A percentile compares a stretch with the other conserved stretches of the same genome.
Conservation (phyloP, 2,888 invertebrate species). For the Rhaphigaster nebulosa region DNA sequence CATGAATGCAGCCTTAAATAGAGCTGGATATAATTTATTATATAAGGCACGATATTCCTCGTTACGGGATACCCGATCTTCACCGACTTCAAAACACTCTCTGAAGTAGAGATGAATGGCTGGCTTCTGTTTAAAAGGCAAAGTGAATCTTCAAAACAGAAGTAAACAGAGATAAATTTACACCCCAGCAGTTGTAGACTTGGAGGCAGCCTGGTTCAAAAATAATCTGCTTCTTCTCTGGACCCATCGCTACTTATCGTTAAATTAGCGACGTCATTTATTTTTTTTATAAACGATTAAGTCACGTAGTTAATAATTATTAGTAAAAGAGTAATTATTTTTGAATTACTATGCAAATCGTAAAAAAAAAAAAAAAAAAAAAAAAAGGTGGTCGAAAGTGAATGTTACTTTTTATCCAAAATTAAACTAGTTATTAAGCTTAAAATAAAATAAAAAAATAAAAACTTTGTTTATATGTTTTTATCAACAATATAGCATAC, state of each 20-base stretch:
- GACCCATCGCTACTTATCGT: neutral
- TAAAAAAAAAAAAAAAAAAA: too few relatives aligned
- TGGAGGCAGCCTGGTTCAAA: neutral
- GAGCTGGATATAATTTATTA: too few relatives aligned
- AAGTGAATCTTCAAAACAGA: slow-evolving; percentile 44
- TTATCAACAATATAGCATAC: neutral
- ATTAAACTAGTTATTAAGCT: neutral
- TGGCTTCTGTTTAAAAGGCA: slow-evolving; percentile 41
- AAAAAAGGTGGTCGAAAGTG: neutral
- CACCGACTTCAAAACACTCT: slow-evolving; percentile 18
- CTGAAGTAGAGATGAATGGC: slow-evolving; percentile 46
- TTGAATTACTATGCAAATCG: neutral
- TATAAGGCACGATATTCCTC: too few relatives aligned
- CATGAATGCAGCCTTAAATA: too few relatives aligned
- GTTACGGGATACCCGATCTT: neutral
- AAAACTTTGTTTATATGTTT: neutral
- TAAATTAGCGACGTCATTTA: neutral
- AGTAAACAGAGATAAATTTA: slow-evolving; percentile 32
- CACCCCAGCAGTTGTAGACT: slow-evolving; percentile 14
- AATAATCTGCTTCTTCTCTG: neutral
- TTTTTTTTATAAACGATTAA: neutral
- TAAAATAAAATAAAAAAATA: too few relatives aligned
- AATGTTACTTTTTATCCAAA: neutral
- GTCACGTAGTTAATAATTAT: neutral
- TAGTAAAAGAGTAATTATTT: neutral